A percentile compares a stretch with the other conserved stretches of the same genome.
Conservation (phyloP, 2,113 vertebrate genomes). For the Ptychochromis oligacanthus region DNA sequence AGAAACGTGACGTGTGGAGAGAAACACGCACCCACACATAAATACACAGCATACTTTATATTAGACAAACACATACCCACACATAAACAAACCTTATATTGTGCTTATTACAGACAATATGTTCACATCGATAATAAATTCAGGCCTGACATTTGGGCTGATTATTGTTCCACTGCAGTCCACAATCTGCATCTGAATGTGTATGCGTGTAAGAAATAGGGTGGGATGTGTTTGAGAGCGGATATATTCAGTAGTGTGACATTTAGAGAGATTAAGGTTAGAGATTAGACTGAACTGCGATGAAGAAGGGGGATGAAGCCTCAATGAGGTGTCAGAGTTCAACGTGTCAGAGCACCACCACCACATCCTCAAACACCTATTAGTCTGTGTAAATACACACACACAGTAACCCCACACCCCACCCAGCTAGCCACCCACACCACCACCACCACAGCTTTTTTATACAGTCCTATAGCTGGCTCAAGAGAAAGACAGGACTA, state of each 20-base stretch:
- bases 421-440: not conserved
- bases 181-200: conserved; percentile 7
- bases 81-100: not conserved
- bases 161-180: conserved; percentile 23
- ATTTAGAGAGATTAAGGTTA: conserved; percentile 66
- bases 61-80: not conserved
- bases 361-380: conserved; percentile 55
- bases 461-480: not conserved
- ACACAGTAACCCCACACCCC: conserved; percentile 15
- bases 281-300: conserved; percentile 34
- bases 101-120: conserved; percentile 23
- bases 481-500: not conserved
- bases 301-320: not conserved
- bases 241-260: conserved; percentile 42
- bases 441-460: not conserved
- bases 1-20: conserved; percentile 1
- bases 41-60: not conserved
- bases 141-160: conserved; percentile 64
- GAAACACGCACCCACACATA: not conserved
- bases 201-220: not conserved
- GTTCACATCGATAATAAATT: conserved; percentile 50
- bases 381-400: conserved; percentile 61
- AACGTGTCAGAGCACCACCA: conserved; percentile 12
- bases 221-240: not conserved
- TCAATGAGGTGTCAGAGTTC: conserved; percentile 64